phyloP scores from a whole-genome alignment of 1,140 invertebrate species.

The Odontomachus brunneus region DNA sequence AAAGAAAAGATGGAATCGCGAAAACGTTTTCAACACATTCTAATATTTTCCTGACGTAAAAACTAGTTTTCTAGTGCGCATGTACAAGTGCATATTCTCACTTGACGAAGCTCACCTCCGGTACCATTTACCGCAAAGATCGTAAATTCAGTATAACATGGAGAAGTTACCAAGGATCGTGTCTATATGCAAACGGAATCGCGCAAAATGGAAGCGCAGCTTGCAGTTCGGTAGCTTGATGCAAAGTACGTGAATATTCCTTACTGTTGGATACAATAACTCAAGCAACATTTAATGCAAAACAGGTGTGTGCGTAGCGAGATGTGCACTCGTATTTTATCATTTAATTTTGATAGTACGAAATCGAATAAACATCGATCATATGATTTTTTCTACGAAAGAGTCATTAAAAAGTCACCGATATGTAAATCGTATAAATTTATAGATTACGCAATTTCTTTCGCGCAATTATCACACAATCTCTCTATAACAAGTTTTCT shows the following conservation, averaged over 20 bases:
- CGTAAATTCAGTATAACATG: constrained; percentile 68
- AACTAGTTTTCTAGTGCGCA: constrained; percentile 41
- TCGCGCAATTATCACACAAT: neutral
- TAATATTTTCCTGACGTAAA: neutral
- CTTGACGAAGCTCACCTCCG: constrained; percentile 50
- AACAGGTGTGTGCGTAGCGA: neutral
- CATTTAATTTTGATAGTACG: constrained; percentile 18
- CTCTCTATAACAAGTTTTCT: neutral
- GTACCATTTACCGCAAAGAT: constrained; percentile 58
- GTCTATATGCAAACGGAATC: constrained; percentile 73
- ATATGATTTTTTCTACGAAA: neutral
- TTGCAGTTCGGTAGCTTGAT: constrained; percentile 70
- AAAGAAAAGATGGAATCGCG: neutral
- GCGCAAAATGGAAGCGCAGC: constrained; percentile 72
- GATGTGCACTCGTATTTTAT: neutral
- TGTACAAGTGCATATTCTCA: constrained; percentile 46
- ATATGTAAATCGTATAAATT: neutral
- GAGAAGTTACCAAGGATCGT: constrained; percentile 69
- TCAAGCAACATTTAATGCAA: constrained; percentile 61
- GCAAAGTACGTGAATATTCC: constrained; percentile 68
- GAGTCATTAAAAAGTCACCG: neutral
- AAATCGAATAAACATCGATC: neutral
- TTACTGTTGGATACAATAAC: constrained; percentile 68
- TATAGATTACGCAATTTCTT: neutral
- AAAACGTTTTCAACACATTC: neutral